phyloP scores from a whole-genome alignment of 2,113 vertebrate genomes.

The Campylomormyrus tamandua region DNA sequence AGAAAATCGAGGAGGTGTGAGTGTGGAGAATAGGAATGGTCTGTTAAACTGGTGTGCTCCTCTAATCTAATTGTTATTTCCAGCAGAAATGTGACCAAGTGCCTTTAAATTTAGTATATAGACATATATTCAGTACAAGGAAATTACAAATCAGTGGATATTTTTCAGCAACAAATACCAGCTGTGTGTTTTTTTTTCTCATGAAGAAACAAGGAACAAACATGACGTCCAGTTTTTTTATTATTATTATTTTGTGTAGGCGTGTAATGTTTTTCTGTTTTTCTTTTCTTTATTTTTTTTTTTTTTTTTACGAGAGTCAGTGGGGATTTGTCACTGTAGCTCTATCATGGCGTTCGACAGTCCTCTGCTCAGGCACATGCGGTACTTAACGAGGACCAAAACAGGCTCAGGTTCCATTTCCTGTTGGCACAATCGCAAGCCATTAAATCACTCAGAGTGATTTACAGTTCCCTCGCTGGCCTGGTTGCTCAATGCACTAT shows the following conservation, averaged over 20 bases:
- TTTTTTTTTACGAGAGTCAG: not conserved
- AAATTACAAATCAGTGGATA: not conserved
- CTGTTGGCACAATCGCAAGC: not conserved
- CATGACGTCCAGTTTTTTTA: not conserved
- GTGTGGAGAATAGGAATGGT: not conserved
- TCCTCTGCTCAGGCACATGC: not conserved
- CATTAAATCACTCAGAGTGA: not conserved
- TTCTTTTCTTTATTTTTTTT: not conserved
- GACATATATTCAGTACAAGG: not conserved
- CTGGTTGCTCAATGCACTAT: constrained; percentile 1
- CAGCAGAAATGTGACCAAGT: not conserved
- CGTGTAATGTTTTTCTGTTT: not conserved
- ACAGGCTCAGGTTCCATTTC: not conserved
- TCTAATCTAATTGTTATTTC: not conserved
- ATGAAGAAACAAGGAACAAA: not conserved
- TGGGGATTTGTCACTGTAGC: not conserved
- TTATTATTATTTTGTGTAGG: not conserved
- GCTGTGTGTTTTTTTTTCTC: not conserved
- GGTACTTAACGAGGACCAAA: not conserved
- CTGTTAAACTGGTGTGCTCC: not conserved
- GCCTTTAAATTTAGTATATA: not conserved
- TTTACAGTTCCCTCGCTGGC: not conserved
- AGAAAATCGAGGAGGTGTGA: not conserved
- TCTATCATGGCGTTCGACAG: not conserved
- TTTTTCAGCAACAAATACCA: not conserved